Evolutionary conservation across 1,140 invertebrate species (phyloP), one percentile per base, ranked within the genome.

Genomic region (Drosophila baimaii): DNA sequence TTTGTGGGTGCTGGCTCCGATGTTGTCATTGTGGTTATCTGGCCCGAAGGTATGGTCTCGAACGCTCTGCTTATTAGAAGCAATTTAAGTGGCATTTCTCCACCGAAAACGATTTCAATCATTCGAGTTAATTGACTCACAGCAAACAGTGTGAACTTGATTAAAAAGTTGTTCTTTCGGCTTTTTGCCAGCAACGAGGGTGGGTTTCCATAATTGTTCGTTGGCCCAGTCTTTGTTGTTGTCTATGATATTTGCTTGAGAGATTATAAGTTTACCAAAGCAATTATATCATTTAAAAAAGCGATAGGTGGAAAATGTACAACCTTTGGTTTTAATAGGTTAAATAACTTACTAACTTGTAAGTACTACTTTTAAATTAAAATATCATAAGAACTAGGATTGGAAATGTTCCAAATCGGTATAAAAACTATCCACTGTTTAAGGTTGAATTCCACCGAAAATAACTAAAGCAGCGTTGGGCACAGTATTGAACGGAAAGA

Each of bases 111-210:
- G 27, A 62, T 59, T 70, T 73, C 79, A 88, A 82, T 79, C 79
- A 79, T 71, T 81, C 58, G 79, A 56, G 68, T 77, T 83, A 79
- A 83, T 88, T 73, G 43, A 57, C 41, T 64, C 59, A 39, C 69
- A 41, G 39, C 54, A 25, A 49, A 35, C 68, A 52, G 71, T 57
- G 71, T 61, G 68, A 83, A 80, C 76, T 77, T 81, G 65, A 86
- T 86, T 86, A 86, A 83, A 77, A 83, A 84, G 55, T 55, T 65
- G 68, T 68, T 55, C 41, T 63, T 51, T 37, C n/a, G 51, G 35
- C 12, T 37, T 44, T 44, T 21, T 23, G 13, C 21, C 9, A 41
- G 12, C 12, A 33, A 23, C 1, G 39, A 33, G 31, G 64, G 33
- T 47, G 31, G 12, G 15, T 61, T 49, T 61, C 5, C 7, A 33